phyloP scores from a whole-genome alignment of 2,888 invertebrate species.

The Meganola albula region DNA sequence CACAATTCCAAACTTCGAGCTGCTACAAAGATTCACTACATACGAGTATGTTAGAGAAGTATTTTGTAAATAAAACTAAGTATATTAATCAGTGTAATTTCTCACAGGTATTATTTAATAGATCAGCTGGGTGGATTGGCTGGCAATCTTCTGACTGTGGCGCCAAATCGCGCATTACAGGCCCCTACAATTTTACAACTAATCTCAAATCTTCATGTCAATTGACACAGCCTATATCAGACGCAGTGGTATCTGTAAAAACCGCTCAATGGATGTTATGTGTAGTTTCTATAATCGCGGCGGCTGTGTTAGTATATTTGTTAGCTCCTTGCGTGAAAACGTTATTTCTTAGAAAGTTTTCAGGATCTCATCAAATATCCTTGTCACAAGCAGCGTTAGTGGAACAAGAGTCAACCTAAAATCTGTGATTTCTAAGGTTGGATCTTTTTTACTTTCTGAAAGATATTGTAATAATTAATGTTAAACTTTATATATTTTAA shows the following conservation, averaged over 20 bases:
- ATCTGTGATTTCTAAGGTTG: no score
- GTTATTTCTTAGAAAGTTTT: constrained; percentile 38
- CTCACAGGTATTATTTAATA: constrained; percentile 66
- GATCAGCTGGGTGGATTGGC: constrained; percentile 66
- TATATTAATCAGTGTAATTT: no score
- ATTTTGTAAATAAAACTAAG: no score
- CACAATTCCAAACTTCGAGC: no score
- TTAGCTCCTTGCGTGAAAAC: constrained; percentile 56
- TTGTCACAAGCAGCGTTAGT: constrained; percentile 59
- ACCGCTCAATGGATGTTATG: constrained; percentile 62
- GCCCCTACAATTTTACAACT: constrained; percentile 50
- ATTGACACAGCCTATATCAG: constrained; percentile 34
- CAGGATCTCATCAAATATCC: constrained; percentile 49
- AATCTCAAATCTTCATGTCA: constrained; percentile 43
- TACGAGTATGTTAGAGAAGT: no score
- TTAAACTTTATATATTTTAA: no score
- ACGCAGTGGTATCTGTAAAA: constrained; percentile 49
- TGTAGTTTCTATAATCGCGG: constrained; percentile 53
- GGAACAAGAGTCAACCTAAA: constrained; percentile 45
- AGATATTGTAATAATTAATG: no score
- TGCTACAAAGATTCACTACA: no score
- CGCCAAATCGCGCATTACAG: constrained; percentile 49
- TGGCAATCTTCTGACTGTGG: constrained; percentile 65
- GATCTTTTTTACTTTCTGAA: no score
- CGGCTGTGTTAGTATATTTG: constrained; percentile 49